Base-by-base conservation (phyloP, 2,888 invertebrate genomes). In the Trachelus stipa region DNA sequence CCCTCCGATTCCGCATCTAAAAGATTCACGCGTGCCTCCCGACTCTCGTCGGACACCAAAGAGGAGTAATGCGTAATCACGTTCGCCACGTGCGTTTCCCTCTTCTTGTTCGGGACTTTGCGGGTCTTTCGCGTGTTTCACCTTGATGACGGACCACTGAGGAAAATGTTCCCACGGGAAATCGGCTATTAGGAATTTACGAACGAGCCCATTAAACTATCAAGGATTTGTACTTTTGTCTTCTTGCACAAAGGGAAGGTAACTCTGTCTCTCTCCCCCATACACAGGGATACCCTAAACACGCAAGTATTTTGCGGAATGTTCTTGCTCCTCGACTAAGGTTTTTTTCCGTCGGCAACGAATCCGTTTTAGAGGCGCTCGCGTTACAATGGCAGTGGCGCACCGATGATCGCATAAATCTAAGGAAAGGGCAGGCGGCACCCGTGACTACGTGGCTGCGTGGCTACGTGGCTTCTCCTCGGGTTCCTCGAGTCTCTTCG, bases 361-460 rank as follows among this genome's bases (percentile, higher is more conserved):
- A 35, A 75, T 79, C 75, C 77, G 79, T 82, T 82, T 82, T 79
- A 80, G 82, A 76, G 77, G 73, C 75, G 77, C 76, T 80, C 79
- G 78, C 80, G 83, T 81, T 75, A 78, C 81, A 81, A 81, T 80
- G 82, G 78, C 79, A 76, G 75, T 77, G 76, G 81, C 83, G 82
- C 86, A 83, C 85, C 87, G 86, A 87, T 89, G 85, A 88, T 89
- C 89, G 86, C 87, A 88, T 88, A 88, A 88, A 90, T 89, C 83
- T 80, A 80, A 74, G 69, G 40, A 74, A 73, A 40, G 56, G 68
- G 31, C 68, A 81, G 78, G 76, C 31, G 4, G 74, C 78, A 78
- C 79, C 30, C 40, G 34, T 12, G 56, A 56, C 56, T 56, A 56
- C 56, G 56, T 56, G 40, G 40, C 23, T 40, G 15, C 40, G 40